Conservation (phyloP, 37 sponge, comb jelly and placozoan genomes). For the Axinella damicornis region DNA sequence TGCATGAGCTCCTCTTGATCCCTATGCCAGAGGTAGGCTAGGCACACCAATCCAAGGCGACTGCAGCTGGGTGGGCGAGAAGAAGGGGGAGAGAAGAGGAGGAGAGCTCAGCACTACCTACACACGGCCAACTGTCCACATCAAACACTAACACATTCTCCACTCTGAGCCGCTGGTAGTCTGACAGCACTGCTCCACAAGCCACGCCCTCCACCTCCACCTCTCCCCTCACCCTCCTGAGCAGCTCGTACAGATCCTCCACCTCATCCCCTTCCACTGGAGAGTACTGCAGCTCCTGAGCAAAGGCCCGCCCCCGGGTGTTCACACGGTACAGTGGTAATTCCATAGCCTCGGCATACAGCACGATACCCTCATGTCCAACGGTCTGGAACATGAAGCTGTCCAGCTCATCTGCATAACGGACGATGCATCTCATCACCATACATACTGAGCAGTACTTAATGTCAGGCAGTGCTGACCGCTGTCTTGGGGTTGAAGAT, state of each 20-base stretch:
- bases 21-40: slow-evolving; percentile 94
- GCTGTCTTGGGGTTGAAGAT: slow-evolving; percentile 75
- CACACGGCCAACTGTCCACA: too few species aligned
- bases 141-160: slow-evolving; percentile 87
- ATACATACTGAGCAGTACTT: too few species aligned
- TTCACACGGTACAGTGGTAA: slow-evolving; percentile 77
- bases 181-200: slow-evolving; percentile 93
- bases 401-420: slow-evolving; percentile 92
- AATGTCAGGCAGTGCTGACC: too few species aligned
- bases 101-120: too few species aligned
- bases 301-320: slow-evolving; percentile 68
- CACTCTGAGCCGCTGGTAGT: slow-evolving; percentile 94
- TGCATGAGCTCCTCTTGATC: slow-evolving; percentile 86
- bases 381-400: slow-evolving; percentile 99
- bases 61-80: slow-evolving; percentile 68
- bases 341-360: slow-evolving; percentile 85
- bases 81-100: too few species aligned
- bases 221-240: slow-evolving; percentile 71
- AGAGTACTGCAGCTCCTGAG: slow-evolving; percentile 62
- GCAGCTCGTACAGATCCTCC: slow-evolving; percentile 88
- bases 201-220: slow-evolving; percentile 84
- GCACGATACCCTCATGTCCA: slow-evolving; percentile 86
- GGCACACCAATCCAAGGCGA: slow-evolving; percentile 84
- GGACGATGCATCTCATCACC: too few species aligned
- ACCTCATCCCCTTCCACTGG: slow-evolving; percentile 86